These are phyloP conservation scores for sheep (Ovis aries) DNA, from an alignment of 2,113 vertebrate genomes.

Conservation along the genomic window DNA sequence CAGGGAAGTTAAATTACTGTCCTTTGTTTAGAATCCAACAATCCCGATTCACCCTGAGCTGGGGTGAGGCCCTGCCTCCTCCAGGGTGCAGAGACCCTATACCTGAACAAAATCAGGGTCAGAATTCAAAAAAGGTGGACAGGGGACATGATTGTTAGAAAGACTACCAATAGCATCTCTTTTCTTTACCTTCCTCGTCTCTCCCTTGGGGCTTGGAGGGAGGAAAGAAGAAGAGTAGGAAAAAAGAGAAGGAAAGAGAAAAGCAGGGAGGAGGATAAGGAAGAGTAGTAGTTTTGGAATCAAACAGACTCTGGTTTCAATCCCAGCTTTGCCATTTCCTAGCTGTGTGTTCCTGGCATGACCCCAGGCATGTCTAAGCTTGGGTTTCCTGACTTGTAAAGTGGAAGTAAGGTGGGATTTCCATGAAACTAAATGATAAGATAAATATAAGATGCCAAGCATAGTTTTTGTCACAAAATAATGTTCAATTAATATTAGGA, in stretches of 20 bases:
- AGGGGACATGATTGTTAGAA: neutral
- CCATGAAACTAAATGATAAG: neutral
- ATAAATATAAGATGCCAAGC: neutral
- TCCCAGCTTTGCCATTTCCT: neutral
- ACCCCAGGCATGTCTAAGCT: no score
- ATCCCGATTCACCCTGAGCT: neutral
- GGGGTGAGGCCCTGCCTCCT: neutral
- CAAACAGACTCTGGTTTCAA: neutral
- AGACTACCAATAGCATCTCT: neutral
- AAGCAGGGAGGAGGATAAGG: neutral
- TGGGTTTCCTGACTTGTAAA: neutral
- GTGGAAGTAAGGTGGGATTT: neutral
- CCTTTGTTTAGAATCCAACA: neutral
- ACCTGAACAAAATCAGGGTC: neutral
- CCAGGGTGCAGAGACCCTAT: neutral
- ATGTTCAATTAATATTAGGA: neutral
- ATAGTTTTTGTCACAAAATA: neutral
- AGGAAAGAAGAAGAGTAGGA: neutral
- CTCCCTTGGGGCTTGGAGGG: no score
- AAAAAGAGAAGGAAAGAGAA: neutral
- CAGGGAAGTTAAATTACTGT: neutral
- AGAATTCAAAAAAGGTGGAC: neutral
- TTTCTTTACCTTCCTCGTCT: fast-evolving
- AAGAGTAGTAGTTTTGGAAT: neutral
- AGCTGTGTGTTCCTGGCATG: neutral